Evolutionary conservation across 2,888 invertebrate genomes (phyloP), one percentile per base, ranked within the genome.

Genomic region (Meghimatium bilineatum): DNA sequence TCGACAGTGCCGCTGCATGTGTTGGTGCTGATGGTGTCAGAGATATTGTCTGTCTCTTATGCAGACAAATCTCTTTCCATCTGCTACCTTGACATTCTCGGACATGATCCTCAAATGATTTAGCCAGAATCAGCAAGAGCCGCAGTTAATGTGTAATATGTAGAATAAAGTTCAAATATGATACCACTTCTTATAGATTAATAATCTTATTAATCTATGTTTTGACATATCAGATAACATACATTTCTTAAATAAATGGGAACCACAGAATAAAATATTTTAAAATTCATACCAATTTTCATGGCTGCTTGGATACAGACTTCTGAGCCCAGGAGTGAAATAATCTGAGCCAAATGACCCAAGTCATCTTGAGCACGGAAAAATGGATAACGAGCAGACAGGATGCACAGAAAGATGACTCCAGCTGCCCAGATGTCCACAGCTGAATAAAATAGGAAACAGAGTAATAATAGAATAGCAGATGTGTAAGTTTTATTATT

Each of bases 381-480:
- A 93, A 97, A 96, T 80, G 97, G 97, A 94, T 96, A 97, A 23
- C 97, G 96, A 69, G 96, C 96, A 89, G 96, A 96, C 63, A 97
- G 94, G 88, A 97, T 95, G 79, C 96, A 96, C 10, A 97, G 94
- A 91, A 97, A 95, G 89, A 97, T 97, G 78, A 97, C 96, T 84
- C 97, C 97, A 71, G 96, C 95, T 77, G 97, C 97, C 97, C 98
- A 98, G 90, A 97, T 95, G 94, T 98, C 98, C 88, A 98, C 96
- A 86, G 96, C 96, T 95, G 93, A 60, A 94, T 93, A 87, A 66
- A 1, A 66, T 1, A 32, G 3, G 10, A 66, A 32, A 34, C 34
- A 66, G 32, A 14, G 12, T 8, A 29, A 63, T 67, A 3, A 63
- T 63, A n/a, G 36, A 14, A 36, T n/a, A 74, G 20, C 20, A 74